Conservation (phyloP, 2,888 invertebrate species). For the Drosophila mayaguana region DNA sequence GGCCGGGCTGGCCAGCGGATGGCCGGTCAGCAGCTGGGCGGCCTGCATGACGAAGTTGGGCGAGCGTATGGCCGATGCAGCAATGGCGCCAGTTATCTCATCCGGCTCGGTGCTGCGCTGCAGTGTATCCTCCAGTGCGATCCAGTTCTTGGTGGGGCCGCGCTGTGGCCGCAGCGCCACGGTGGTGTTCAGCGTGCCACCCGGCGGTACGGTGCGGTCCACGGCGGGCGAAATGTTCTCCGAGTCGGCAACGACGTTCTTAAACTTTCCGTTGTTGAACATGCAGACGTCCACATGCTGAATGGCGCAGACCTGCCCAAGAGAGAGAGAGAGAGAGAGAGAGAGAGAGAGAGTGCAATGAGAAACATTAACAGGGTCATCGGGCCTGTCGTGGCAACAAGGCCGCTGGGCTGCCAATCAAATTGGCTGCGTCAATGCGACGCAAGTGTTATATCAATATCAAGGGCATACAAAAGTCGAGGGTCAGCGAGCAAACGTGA, state of each 20-base stretch:
- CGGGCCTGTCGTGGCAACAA: constrained; percentile 7
- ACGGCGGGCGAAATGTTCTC: constrained; percentile 84
- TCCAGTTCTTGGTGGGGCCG: constrained; percentile 95
- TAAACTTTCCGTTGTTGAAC: constrained; percentile 97
- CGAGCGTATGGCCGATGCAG: constrained; percentile 87
- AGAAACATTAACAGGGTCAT: constrained; percentile 7
- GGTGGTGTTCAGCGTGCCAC: constrained; percentile 87
- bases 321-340: constrained; percentile 14
- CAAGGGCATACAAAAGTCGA: constrained; percentile 23
- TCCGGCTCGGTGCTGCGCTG: constrained; percentile 89
- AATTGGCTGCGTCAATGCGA: constrained; percentile 4
- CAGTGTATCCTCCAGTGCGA: constrained; percentile 94
- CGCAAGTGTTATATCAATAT: constrained; percentile 25
- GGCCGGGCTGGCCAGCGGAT: constrained; percentile 70
- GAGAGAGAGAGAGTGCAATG: background rate
- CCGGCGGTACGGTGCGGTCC: constrained; percentile 87
- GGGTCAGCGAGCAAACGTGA: background rate
- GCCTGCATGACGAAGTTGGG: constrained; percentile 73
- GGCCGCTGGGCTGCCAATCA: constrained; percentile 23
- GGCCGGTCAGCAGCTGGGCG: constrained; percentile 54
- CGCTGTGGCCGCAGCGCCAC: constrained; percentile 90
- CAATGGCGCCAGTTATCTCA: constrained; percentile 84
- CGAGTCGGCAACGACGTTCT: constrained; percentile 93
- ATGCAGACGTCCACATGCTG: constrained; percentile 97
- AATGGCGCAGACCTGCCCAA: constrained; percentile 90